Percentiles rank a stretch among this genome's conserved stretches.
Conservation (phyloP, 2,797 vertebrate genomes). For the Tiaroga cobitis region DNA sequence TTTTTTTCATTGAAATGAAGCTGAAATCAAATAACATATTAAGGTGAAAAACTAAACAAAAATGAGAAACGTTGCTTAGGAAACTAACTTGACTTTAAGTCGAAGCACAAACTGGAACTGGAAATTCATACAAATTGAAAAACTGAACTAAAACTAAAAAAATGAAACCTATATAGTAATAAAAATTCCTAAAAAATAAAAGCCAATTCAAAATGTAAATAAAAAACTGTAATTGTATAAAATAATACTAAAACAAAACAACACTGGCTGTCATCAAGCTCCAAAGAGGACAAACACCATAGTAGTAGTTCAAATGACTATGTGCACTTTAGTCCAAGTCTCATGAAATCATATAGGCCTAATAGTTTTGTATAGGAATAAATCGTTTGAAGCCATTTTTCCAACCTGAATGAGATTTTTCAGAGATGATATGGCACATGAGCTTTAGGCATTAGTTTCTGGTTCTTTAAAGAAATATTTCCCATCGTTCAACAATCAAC, state of each 20-base stretch:
- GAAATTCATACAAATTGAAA: neutral
- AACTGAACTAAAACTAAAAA: neutral
- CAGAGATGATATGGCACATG: neutral
- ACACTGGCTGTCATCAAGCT: neutral
- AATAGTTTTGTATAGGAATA: neutral
- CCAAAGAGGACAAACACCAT: neutral
- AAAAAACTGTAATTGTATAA: neutral
- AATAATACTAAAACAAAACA: neutral
- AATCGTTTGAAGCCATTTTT: neutral
- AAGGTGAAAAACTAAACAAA: neutral
- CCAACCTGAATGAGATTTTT: neutral
- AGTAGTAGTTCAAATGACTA: neutral
- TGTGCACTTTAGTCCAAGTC: neutral
- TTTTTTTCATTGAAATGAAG: neutral
- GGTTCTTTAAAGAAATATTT: neutral
- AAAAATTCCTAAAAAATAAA: neutral
- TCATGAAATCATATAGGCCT: neutral
- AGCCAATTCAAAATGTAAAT: neutral
- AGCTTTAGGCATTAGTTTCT: neutral
- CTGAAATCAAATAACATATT: neutral
- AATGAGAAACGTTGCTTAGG: neutral
- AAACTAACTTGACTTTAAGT: neutral
- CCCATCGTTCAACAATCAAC: neutral
- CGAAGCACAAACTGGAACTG: neutral
- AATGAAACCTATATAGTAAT: neutral